Base-by-base conservation (phyloP, 2,797 vertebrate species). In the Rhinella marina region DNA sequence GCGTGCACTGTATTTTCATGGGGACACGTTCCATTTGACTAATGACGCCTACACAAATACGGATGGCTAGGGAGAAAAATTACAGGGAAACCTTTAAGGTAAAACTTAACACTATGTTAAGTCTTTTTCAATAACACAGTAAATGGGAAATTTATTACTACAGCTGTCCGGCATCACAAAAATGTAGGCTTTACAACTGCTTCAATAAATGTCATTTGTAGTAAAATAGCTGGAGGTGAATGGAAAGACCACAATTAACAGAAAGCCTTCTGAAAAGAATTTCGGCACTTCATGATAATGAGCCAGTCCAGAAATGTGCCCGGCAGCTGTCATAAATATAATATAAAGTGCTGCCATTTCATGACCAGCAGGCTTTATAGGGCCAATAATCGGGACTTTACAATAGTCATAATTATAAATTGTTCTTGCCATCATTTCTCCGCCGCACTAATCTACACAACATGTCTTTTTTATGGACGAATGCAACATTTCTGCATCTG, bases 91-190 rank as follows among this genome's bases (percentile, higher is more conserved):
- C 14, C 3, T 17, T 10, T 27, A 70, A 32, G 66, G 66, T 70
- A 70, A 70, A 70, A 70, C 66, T 17, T 13, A 29, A 25, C 4
- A 62, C 7, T 23, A 2, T 41, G 3, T 41, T 66, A 13, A 66
- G 13, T 25, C 25, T 66, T 41, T 73, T 41, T 11, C 21, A 21
- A 41, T 41, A 29, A n/a, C 16, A 41, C 16, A 10, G 70, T 73
- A 73, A 73, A 73, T 73, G 70, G 70, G 29, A 73, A 32, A 73
- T 73, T 73, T 73, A 73, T 41, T 41, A 75, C 25, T 52, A 13
- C 16, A 8, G 3, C 21, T 25, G 8, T n/a, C 73, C 73, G n/a
- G 41, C 3, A 52, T 4, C 13, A 52, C 73, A 50, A 23, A 75
- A 75, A 76, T 13, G 1, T 9, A 29, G 27, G 66, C 27, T 70